Conservation (phyloP, 2,797 vertebrate species). For the Cichlasoma orientale region DNA sequence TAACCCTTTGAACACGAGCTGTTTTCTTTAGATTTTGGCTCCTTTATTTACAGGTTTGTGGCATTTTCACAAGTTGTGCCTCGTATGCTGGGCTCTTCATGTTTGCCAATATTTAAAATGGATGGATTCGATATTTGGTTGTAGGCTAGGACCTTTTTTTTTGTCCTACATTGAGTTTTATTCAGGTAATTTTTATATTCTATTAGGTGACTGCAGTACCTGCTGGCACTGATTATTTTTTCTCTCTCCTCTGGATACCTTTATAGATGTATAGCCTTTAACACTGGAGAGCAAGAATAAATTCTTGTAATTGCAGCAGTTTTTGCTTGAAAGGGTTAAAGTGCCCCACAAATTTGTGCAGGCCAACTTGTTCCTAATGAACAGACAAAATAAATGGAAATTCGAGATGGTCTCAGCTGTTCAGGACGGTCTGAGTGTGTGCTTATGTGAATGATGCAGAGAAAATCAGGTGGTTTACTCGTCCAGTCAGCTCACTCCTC, state of each 20-base stretch:
- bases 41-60: constrained; percentile 15
- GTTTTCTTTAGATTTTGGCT: not conserved
- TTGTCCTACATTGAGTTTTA: not conserved
- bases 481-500: constrained; percentile 66
- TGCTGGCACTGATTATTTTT: not conserved
- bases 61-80: not conserved
- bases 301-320: not conserved
- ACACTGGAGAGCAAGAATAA: not conserved
- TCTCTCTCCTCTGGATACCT: not conserved
- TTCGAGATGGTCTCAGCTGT: constrained; percentile 5
- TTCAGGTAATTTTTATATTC: not conserved
- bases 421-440: not conserved
- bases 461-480: constrained; percentile 49
- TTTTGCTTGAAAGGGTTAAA: not conserved
- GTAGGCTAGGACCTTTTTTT: no score
- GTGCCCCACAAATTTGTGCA: not conserved
- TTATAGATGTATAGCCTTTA: not conserved
- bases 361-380: not conserved
- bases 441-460: constrained; percentile 1
- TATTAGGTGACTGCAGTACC: not conserved
- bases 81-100: not conserved
- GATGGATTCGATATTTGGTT: not conserved
- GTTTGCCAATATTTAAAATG: not conserved
- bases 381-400: not conserved
- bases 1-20: constrained; percentile 20